Conservation (phyloP, 92 coral and sea anemone genomes). For the Palythoa grandis region DNA sequence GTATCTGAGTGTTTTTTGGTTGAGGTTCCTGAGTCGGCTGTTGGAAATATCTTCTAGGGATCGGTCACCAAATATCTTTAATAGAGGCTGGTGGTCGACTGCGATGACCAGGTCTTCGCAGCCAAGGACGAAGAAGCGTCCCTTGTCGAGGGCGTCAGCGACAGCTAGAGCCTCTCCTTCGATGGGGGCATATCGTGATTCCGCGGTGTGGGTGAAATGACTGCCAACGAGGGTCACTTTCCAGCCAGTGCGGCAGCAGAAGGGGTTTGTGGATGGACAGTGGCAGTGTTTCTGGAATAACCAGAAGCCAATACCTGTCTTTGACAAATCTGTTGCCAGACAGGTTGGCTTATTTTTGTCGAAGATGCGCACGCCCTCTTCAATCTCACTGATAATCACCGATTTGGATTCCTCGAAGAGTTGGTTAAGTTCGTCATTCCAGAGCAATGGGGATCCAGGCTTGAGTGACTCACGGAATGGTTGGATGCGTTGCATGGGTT, state of each 20-base stretch:
- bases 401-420: too few species aligned
- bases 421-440: too few species aligned
- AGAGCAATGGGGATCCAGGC: too few species aligned
- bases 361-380: neutral
- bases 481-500: too few species aligned
- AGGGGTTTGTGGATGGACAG: slow-evolving; percentile 30
- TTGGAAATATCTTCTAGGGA: too few species aligned
- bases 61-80: too few species aligned
- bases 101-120: slow-evolving; percentile 59
- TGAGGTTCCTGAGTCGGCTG: too few species aligned
- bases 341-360: slow-evolving; percentile 29
- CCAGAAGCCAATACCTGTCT: too few species aligned
- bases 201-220: slow-evolving; percentile 67
- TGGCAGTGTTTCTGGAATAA: too few species aligned
- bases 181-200: slow-evolving; percentile 58
- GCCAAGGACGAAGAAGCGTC: slow-evolving; percentile 56
- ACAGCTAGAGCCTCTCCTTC: slow-evolving; percentile 65
- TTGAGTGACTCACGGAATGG: too few species aligned
- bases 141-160: slow-evolving; percentile 64
- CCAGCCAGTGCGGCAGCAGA: slow-evolving; percentile 68
- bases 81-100: slow-evolving; percentile 58
- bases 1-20: too few species aligned
- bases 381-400: neutral
- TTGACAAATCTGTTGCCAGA: too few species aligned
- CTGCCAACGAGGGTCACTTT: slow-evolving; percentile 70